These are phyloP conservation scores for Scrobipalpa atriplicella DNA, from an alignment of 2,888 invertebrate genomes.

Conservation along the genomic window DNA sequence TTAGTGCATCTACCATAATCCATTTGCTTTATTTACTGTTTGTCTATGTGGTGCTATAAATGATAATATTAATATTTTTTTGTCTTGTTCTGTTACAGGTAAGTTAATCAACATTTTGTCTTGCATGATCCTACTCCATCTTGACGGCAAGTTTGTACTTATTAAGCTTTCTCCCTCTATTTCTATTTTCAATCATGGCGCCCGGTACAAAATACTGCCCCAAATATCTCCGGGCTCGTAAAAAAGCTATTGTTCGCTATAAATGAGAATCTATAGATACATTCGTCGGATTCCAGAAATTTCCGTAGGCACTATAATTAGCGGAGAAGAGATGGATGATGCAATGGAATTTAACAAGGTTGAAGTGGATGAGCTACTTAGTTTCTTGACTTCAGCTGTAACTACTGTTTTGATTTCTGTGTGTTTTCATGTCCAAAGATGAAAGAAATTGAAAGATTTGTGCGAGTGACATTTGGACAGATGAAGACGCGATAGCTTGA, in stretches of 20 bases:
- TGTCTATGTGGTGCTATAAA: too few relatives aligned
- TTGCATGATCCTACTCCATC: background rate
- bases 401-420: too few relatives aligned
- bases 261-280: background rate
- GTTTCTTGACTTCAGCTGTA: background rate
- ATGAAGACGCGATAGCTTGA: too few relatives aligned
- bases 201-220: background rate
- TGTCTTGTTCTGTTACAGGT: constrained; percentile 16
- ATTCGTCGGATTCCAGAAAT: background rate
- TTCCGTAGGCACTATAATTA: constrained; percentile 1
- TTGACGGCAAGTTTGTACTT: background rate
- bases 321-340: background rate
- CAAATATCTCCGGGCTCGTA: constrained; percentile 12
- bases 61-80: background rate
- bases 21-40: too few relatives aligned
- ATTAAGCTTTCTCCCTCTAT: background rate
- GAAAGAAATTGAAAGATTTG: too few relatives aligned
- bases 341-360: background rate
- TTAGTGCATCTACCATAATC: too few relatives aligned
- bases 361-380: background rate
- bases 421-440: too few relatives aligned
- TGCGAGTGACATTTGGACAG: too few relatives aligned
- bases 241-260: constrained; percentile 16
- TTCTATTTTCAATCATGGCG: background rate
- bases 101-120: background rate